These are phyloP conservation scores for Panagrolaimus sp. DNA, from an alignment of 1,140 invertebrate species.

Conservation along the genomic window DNA sequence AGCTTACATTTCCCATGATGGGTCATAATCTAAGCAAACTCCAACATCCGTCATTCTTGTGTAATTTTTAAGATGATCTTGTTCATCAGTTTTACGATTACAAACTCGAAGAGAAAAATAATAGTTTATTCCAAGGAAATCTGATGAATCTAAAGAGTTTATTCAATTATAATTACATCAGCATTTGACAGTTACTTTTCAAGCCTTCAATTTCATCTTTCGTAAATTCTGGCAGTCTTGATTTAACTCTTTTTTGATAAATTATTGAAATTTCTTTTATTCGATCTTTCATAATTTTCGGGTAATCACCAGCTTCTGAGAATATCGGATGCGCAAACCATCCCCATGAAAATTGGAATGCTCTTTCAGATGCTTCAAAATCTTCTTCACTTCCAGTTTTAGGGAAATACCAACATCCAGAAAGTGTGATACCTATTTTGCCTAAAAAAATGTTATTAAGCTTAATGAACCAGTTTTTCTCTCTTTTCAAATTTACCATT, in stretches of 20 bases:
- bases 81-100: no score
- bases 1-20: background rate
- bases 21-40: no score
- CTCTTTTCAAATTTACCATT: conserved; percentile 40
- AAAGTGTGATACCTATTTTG: no score
- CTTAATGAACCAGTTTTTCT: conserved; percentile 43
- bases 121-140: conserved; percentile 37
- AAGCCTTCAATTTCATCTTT: background rate
- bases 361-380: no score
- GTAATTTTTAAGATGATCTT: no score
- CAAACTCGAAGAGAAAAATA: conserved; percentile 12
- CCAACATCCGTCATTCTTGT: no score
- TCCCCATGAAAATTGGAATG: no score
- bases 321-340: no score
- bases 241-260: background rate
- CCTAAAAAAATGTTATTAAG: background rate
- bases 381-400: conserved; percentile 1
- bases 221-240: background rate
- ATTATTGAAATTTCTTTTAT: background rate
- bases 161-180: no score
- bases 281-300: background rate
- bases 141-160: conserved; percentile 16
- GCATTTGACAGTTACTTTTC: conserved; percentile 1
- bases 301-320: conserved; percentile 30
- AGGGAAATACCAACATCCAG: no score